Conservation (phyloP, 2,888 invertebrate genomes). For the Hetaerina titia region DNA sequence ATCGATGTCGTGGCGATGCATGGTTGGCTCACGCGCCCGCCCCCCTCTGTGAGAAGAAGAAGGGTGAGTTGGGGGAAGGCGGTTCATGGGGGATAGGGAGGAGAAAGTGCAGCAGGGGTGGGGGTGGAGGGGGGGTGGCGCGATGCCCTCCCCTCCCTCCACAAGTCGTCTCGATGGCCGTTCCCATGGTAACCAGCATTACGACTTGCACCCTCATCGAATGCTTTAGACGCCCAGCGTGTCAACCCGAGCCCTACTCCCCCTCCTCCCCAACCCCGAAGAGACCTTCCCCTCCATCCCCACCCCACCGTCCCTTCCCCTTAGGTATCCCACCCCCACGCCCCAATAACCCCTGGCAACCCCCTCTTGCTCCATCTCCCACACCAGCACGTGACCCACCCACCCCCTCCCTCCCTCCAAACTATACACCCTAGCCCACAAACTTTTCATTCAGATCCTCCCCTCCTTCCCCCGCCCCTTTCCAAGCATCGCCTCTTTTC, state of each 20-base stretch:
- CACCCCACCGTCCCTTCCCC: background rate
- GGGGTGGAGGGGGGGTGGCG: background rate
- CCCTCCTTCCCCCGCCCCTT: background rate
- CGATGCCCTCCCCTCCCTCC: background rate
- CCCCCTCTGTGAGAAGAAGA: background rate
- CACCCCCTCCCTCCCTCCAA: background rate
- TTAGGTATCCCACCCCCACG: background rate
- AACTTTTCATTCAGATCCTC: slow-evolving; percentile 30
- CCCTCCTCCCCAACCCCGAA: background rate
- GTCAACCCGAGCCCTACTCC: slow-evolving; percentile 19
- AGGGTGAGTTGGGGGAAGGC: background rate
- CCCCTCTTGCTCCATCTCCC: background rate
- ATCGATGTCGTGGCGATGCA: too few relatives aligned
- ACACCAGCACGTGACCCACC: background rate
- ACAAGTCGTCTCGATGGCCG: slow-evolving; percentile 61
- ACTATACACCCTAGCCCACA: slow-evolving; percentile 30
- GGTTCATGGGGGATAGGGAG: background rate
- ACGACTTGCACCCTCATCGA: slow-evolving; percentile 61
- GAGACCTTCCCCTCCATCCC: background rate
- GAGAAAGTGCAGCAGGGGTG: background rate
- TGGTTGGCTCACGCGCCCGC: too few relatives aligned
- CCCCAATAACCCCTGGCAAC: background rate
- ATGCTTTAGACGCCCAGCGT: slow-evolving; percentile 58
- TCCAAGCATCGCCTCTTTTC: background rate
- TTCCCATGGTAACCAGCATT: slow-evolving; percentile 66